These are phyloP conservation scores for Alviniconcha marisindica DNA, from an alignment of 1,140 invertebrate genomes.

Conservation along the genomic window DNA sequence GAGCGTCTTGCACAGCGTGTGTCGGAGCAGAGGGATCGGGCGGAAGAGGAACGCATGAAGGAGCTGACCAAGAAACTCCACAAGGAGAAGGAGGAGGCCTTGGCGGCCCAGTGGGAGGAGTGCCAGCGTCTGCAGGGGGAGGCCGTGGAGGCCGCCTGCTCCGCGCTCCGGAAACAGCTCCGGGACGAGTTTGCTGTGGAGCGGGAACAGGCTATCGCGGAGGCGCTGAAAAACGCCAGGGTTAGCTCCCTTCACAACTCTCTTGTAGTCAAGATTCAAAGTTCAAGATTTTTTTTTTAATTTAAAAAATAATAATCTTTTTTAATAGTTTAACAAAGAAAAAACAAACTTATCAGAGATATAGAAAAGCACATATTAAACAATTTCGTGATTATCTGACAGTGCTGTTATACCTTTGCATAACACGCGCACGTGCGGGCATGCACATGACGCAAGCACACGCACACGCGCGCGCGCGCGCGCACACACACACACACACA, in stretches of 20 bases:
- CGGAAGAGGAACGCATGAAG: slow-evolving; percentile 69
- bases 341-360: not conserved
- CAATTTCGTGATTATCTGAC: too few species aligned
- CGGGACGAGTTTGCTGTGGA: slow-evolving; percentile 63
- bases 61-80: slow-evolving; percentile 67
- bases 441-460: too few species aligned
- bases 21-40: slow-evolving; percentile 66
- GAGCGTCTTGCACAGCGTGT: slow-evolving; percentile 67
- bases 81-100: slow-evolving; percentile 69
- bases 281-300: not conserved
- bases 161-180: slow-evolving; percentile 56
- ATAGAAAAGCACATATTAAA: too few species aligned
- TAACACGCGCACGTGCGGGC: too few species aligned
- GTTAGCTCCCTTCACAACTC: too few species aligned
- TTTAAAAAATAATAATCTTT: not conserved
- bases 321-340: not conserved
- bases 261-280: not conserved
- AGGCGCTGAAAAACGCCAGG: slow-evolving; percentile 64
- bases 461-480: too few species aligned
- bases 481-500: too few species aligned
- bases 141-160: slow-evolving; percentile 65
- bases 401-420: too few species aligned
- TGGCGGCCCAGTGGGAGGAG: slow-evolving; percentile 66
- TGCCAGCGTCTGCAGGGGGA: slow-evolving; percentile 60
- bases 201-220: slow-evolving; percentile 62